Conservation (phyloP, 2,113 vertebrate species). For the Nannospalax galili region DNA sequence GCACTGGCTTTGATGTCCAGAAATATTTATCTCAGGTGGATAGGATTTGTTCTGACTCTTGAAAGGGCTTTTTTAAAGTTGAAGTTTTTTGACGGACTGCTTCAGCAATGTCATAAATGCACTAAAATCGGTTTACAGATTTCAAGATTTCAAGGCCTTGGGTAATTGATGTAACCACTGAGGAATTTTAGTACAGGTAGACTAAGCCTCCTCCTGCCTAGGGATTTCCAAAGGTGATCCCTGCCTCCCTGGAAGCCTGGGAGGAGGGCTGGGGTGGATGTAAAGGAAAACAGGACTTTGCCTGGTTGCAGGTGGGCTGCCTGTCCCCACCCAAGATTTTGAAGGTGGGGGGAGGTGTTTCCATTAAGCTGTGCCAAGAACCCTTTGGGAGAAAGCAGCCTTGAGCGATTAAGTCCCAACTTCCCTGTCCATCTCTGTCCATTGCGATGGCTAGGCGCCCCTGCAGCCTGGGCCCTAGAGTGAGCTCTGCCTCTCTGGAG, state of each 20-base stretch:
- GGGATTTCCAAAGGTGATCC: not conserved
- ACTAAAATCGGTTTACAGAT: constrained; percentile 29
- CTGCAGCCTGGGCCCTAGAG: not conserved
- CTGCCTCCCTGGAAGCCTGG: not conserved
- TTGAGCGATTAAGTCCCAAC: not conserved
- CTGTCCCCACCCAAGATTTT: not conserved
- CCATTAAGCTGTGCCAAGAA: not conserved
- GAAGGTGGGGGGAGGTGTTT: not conserved
- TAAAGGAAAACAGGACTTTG: not conserved
- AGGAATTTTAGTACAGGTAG: not conserved
- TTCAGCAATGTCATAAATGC: not conserved
- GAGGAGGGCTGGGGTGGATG: not conserved
- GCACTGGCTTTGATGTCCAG: not conserved
- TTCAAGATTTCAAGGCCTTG: not conserved
- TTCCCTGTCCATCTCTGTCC: too few relatives aligned
- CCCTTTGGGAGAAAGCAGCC: not conserved
- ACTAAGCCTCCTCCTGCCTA: not conserved
- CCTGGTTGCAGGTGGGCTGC: not conserved
- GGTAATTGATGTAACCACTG: not conserved
- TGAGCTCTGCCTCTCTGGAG: rapidly evolving
- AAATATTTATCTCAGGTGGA: not conserved
- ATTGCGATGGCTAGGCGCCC: too few relatives aligned
- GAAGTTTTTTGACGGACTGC: not conserved
- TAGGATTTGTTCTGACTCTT: constrained; percentile 18
- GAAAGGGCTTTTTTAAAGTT: not conserved